These are phyloP conservation scores for Cyprinodon diabolis DNA, from an alignment of 2,797 vertebrate genomes.

Conservation along the genomic window DNA sequence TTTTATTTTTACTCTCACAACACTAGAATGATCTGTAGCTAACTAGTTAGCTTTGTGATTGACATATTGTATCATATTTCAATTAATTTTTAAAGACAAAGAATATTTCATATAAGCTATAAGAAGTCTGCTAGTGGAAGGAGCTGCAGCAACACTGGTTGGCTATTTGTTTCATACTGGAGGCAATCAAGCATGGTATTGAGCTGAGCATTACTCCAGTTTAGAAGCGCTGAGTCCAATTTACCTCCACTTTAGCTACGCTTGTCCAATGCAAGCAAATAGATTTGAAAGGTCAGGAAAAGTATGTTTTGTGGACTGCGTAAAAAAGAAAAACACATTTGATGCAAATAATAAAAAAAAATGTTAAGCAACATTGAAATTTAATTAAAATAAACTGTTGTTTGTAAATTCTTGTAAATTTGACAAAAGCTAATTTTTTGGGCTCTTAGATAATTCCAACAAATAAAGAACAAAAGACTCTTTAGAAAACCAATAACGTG, in stretches of 20 bases:
- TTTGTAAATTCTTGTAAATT: too few species aligned
- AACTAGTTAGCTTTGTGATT: not conserved
- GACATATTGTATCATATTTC: not conserved
- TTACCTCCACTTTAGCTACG: conserved; percentile 10
- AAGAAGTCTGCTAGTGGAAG: not conserved
- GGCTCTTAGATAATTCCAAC: too few species aligned
- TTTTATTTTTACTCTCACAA: not conserved
- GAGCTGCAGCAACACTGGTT: conserved; percentile 4
- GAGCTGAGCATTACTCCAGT: conserved; percentile 11
- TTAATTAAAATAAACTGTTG: not conserved
- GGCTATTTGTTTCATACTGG: conserved; percentile 20
- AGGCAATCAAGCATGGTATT: conserved; percentile 12
- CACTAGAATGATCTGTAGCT: not conserved
- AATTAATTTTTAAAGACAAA: not conserved
- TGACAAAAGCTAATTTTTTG: too few species aligned
- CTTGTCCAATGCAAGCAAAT: not conserved
- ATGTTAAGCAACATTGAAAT: not conserved
- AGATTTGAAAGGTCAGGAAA: not conserved
- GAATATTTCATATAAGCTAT: not conserved
- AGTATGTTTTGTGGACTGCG: not conserved
- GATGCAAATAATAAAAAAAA: not conserved
- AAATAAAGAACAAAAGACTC: too few species aligned
- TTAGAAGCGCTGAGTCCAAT: not conserved
- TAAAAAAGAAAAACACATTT: not conserved
- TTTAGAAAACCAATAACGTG: too few species aligned